Evolutionary conservation across 2,113 vertebrate species (phyloP), one percentile per base, ranked within the genome.

Genomic region (Chaenocephalus aceratus): DNA sequence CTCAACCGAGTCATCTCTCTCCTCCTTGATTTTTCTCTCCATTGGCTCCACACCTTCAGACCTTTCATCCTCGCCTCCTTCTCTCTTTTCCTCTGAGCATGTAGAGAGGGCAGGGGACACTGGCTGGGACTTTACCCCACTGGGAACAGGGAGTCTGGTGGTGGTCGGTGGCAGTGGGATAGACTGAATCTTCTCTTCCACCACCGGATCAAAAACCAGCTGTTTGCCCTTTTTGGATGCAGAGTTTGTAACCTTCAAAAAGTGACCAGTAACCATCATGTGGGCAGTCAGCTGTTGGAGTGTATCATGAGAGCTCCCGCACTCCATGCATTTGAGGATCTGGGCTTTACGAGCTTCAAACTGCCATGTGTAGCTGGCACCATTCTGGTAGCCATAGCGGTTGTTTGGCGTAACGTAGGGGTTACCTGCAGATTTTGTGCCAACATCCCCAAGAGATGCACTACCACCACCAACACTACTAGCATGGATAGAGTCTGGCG

Each of bases 241-340:
- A 3, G 97, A 98, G 89, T 97, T 98, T 57, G 98, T 99, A 81
- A 99, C 98, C 90, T 99, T 99, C 75, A 99, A 83, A 91, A 99
- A 99, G 92, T 99, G 98, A 66, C 98, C 98, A 0, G 98, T 99
- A 84, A 99, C 98, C 98, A 99, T 99, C 98, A 99, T 99, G 91
- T 99, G 98, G 75, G 98, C 97, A 2, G 98, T 99, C 82, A 99
- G 96, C 92, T 99, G 98, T 91, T 99, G 98, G 89, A 99, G 88
- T 65, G 98, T 99, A 60, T 99, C 98, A 30, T 99, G 98, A 21
- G 98, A 99, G 93, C 98, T 99, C 69, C 98, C 98, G 1, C 98
- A 99, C 89, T 99, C 98, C 98, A 99, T 99, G 93, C 98, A 99
- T 91, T 99, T 99, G 79, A 99, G 95, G 90, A 99, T 99, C 92